Conservation (phyloP, 1,140 invertebrate genomes). For the Mesaphorura yosii region DNA sequence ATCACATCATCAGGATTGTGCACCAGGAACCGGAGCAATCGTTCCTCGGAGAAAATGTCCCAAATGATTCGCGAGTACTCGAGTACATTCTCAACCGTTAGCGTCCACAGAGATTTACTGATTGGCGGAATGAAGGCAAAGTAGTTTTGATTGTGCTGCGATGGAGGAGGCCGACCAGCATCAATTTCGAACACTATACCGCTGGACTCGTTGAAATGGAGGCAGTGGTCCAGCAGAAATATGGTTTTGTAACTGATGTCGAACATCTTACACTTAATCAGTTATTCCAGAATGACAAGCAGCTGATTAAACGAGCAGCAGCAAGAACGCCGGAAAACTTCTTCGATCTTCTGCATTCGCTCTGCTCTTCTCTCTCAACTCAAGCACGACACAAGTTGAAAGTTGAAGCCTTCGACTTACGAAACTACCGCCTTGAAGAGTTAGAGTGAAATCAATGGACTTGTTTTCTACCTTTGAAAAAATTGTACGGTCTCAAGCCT, state of each 20-base stretch:
- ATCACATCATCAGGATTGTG: constrained; percentile 61
- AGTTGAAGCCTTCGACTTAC: neutral
- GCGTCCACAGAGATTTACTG: constrained; percentile 87
- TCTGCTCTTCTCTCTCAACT: too few species aligned
- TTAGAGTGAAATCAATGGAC: too few species aligned
- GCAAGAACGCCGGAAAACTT: neutral
- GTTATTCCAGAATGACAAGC: neutral
- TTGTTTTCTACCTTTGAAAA: too few species aligned
- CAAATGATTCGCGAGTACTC: constrained; percentile 93
- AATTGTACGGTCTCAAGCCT: too few species aligned
- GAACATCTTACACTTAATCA: neutral
- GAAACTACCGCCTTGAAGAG: too few species aligned
- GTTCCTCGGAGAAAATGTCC: constrained; percentile 82
- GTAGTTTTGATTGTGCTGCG: constrained; percentile 30
- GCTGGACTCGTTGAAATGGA: constrained; percentile 73
- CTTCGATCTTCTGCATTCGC: neutral
- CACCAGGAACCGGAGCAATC: constrained; percentile 73
- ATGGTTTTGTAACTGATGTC: constrained; percentile 78
- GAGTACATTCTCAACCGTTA: constrained; percentile 79
- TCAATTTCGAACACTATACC: constrained; percentile 81
- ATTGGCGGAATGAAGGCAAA: constrained; percentile 59
- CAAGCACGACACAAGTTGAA: too few species aligned
- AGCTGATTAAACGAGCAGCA: neutral
- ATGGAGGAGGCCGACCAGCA: constrained; percentile 38
- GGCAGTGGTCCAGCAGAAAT: constrained; percentile 84